A percentile compares a stretch with the other conserved stretches of the same genome.
These are phyloP conservation scores for Ceratosolen solmsi DNA, from an alignment of 1,140 invertebrate species.

Conservation along the genomic window DNA sequence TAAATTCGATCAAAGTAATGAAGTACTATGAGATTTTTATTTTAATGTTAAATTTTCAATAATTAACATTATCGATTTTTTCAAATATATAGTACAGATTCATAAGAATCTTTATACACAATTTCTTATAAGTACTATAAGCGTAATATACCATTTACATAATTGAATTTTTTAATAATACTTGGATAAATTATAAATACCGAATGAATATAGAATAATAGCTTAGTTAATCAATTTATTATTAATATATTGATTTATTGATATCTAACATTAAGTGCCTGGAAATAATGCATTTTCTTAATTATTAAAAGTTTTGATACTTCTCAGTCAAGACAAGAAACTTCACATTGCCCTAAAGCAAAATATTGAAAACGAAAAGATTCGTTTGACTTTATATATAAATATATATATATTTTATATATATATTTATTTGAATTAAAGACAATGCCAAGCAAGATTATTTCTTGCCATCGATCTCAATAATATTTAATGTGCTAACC, in stretches of 20 bases:
- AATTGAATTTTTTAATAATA: constrained; percentile 45
- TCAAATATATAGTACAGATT: too few relatives aligned
- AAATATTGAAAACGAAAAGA: not conserved
- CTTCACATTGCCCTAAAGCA: not conserved
- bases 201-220: constrained; percentile 41
- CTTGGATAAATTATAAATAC: too few relatives aligned
- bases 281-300: constrained; percentile 33
- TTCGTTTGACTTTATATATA: not conserved
- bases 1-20: too few relatives aligned
- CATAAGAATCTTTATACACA: not conserved
- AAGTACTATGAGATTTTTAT: too few relatives aligned
- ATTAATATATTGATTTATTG: not conserved
- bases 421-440: constrained; percentile 46
- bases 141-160: constrained; percentile 40
- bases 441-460: constrained; percentile 65
- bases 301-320: not conserved
- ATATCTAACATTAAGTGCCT: constrained; percentile 39
- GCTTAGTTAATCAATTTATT: not conserved
- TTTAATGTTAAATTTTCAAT: too few relatives aligned
- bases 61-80: too few relatives aligned
- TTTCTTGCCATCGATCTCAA: constrained; percentile 69
- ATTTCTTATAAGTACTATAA: constrained; percentile 10
- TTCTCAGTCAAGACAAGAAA: constrained; percentile 7
- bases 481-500: constrained; percentile 61
- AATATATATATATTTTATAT: too few relatives aligned